phyloP scores from a whole-genome alignment of 37 sponge, comb jelly and placozoan genomes.

The Ianthella basta region DNA sequence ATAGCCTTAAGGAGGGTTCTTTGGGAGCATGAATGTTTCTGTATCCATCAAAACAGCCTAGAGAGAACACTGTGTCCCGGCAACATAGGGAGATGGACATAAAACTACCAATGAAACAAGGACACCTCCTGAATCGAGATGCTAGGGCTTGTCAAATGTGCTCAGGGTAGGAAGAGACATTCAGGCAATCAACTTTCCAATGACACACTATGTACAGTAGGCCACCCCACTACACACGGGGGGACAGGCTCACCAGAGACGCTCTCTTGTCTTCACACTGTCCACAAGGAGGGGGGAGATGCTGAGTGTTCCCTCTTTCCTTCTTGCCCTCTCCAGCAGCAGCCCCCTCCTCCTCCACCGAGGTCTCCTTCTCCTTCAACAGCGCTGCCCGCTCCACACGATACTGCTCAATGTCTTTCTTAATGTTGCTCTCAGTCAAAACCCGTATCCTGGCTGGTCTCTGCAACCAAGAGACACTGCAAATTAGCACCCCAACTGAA shows the following conservation, averaged over 20 bases:
- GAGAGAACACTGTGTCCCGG: too few relatives aligned
- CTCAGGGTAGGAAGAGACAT: too few relatives aligned
- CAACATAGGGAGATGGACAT: too few relatives aligned
- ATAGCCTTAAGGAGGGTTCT: too few relatives aligned
- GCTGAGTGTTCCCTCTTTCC: not conserved
- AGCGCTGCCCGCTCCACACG: not conserved
- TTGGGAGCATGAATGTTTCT: too few relatives aligned
- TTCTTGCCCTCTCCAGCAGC: not conserved
- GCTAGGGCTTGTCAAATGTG: too few relatives aligned
- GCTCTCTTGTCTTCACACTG: slow-evolving; percentile 61
- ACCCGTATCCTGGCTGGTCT: slow-evolving; percentile 9
- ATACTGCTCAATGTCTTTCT: not conserved
- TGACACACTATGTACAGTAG: too few relatives aligned
- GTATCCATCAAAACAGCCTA: too few relatives aligned
- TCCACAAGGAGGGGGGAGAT: slow-evolving; percentile 27
- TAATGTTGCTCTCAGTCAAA: slow-evolving; percentile 21
- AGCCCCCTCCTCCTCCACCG: not conserved
- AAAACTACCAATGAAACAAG: too few relatives aligned
- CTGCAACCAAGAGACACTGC: not conserved
- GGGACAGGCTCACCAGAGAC: slow-evolving; percentile 38
- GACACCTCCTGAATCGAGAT: too few relatives aligned
- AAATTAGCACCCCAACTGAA: not conserved
- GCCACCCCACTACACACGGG: too few relatives aligned
- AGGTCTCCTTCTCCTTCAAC: not conserved
- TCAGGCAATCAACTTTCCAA: too few relatives aligned